Conservation (phyloP, 2,888 invertebrate genomes). For the Xanthostigma xanthostigma region DNA sequence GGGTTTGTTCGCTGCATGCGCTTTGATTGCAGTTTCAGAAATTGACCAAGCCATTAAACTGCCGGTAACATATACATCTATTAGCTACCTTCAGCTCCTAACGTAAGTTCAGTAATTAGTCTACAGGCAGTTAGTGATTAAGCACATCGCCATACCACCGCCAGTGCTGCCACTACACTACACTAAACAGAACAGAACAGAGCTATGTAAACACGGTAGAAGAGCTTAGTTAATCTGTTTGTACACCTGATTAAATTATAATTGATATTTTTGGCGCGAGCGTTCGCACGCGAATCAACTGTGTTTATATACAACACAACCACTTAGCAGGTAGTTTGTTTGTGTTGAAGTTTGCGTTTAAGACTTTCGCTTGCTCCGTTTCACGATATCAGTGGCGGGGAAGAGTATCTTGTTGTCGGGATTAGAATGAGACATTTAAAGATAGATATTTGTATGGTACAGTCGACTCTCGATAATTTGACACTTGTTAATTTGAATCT, state of each 20-base stretch:
- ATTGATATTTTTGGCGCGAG: conserved; percentile 5
- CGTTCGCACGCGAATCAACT: background rate
- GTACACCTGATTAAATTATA: conserved; percentile 7
- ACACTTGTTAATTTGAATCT: too few species aligned
- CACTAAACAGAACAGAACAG: too few species aligned
- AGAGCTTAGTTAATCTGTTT: conserved; percentile 4
- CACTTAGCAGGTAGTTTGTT: background rate
- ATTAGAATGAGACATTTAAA: too few species aligned
- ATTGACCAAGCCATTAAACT: too few species aligned
- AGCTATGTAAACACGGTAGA: conserved; percentile 2
- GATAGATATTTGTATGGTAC: too few species aligned
- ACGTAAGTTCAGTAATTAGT: conserved; percentile 3
- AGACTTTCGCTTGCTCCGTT: background rate
- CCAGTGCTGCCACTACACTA: too few species aligned
- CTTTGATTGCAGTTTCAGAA: too few species aligned
- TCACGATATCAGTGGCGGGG: background rate
- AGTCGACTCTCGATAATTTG: too few species aligned
- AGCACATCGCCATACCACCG: too few species aligned
- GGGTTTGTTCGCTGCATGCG: too few species aligned
- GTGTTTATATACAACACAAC: background rate
- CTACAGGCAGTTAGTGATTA: conserved; percentile 5
- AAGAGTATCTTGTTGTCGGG: background rate
- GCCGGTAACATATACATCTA: too few species aligned
- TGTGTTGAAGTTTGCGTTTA: background rate
- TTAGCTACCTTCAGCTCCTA: too few species aligned